These are phyloP conservation scores for Lepetodrilus schrolli DNA, from an alignment of 2,888 invertebrate genomes.

Conservation along the genomic window DNA sequence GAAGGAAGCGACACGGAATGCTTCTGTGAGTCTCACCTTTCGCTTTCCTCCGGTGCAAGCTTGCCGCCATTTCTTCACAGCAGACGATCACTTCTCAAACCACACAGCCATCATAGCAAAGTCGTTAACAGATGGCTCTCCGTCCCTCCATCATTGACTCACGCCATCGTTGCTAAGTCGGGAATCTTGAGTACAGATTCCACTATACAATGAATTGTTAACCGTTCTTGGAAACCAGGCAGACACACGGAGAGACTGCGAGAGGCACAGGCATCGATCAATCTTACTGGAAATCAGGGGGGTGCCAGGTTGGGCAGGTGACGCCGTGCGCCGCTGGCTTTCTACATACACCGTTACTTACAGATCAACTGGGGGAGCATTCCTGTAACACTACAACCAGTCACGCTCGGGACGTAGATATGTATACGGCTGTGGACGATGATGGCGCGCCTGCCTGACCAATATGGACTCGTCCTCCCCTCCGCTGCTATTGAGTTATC, in stretches of 20 bases:
- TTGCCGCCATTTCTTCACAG: conserved; percentile 26
- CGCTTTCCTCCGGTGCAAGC: conserved; percentile 8
- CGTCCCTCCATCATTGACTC: neutral
- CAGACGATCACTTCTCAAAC: conserved; percentile 21
- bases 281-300: neutral
- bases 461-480: neutral
- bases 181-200: neutral
- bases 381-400: too few relatives aligned
- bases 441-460: neutral
- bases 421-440: neutral
- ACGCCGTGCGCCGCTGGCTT: neutral
- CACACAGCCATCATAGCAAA: conserved; percentile 7
- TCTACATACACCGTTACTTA: neutral
- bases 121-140: conserved; percentile 2
- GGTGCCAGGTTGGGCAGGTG: neutral
- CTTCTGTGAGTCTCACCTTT: conserved; percentile 1
- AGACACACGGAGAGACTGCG: conserved; percentile 7
- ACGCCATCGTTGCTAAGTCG: conserved; percentile 1
- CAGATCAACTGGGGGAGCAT: neutral
- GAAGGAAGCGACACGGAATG: conserved; percentile 6
- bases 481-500: conserved; percentile 16
- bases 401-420: neutral
- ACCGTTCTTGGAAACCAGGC: conserved; percentile 13
- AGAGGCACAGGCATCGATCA: conserved; percentile 21
- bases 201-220: neutral